Base-by-base conservation (phyloP, 2,888 invertebrate species). In the Melanostoma scalare region DNA sequence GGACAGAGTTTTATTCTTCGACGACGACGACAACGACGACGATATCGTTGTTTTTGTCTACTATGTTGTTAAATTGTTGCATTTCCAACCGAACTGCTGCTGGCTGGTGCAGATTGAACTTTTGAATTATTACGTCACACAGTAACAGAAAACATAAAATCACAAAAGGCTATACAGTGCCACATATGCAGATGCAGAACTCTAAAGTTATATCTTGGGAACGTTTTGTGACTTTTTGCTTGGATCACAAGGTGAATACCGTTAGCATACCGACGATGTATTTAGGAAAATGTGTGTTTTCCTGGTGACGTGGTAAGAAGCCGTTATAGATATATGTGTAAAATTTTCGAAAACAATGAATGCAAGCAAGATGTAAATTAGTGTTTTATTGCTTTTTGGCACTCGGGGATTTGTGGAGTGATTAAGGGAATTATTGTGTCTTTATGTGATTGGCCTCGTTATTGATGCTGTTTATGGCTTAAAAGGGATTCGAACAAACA, bases 111-210 rank as follows among this genome's bases (percentile, higher is more conserved):
- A 79, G 79, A 74, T 79, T 84, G 84, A 71, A 79, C 71, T 84
- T 75, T 75, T 84, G 74, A 84, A 84, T 84, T 84, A 79, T 79
- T 84, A 46, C 75, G 82, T 60, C 82, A 78, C 74, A 74, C 61
- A 82, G 77, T 68, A 50, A 68, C 44, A 68, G 58, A 46, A 55
- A 40, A 67, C 61, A 48, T 67, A 61, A 76, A 81, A 73, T 73
- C 78, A 78, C 63, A 10, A 40, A 77, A 48, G 63, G 48, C 48
- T 63, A 63, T 42, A 42, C 9, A 42, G 42, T 42, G 42, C 42
- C 67, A 46, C 63, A 50, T 20, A 72, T 63, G 77, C 72, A 73
- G 20, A 20, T 82, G 77, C 77, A 77, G 35, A 52, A 63, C 52
- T 63, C 77, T 20, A 40, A 68, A 75, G 56, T 75, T 65, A 53